Evolutionary conservation across 2,113 vertebrate species (phyloP).

Genomic region (Macaca fascicularis): DNA sequence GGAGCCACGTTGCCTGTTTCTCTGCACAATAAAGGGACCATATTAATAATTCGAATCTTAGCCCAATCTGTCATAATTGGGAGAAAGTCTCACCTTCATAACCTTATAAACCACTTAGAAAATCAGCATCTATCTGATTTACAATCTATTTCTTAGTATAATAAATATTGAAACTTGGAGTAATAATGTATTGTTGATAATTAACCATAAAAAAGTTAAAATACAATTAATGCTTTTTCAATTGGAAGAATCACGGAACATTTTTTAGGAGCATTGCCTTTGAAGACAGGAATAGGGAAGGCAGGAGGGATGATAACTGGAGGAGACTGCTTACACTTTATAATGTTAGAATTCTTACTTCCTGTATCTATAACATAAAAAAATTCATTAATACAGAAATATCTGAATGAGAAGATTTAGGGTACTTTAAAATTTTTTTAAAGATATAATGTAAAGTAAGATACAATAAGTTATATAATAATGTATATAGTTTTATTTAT

Average conservation of each 20-base stretch:
- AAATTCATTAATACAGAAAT: neutral
- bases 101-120: conserved; percentile 20
- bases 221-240: neutral
- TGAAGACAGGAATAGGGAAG: neutral
- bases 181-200: neutral
- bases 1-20: conserved; percentile 21
- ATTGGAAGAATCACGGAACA: neutral
- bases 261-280: neutral
- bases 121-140: conserved; percentile 26
- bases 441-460: neutral
- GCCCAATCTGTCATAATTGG: neutral
- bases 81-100: neutral
- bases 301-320: neutral
- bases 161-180: neutral
- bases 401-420: neutral
- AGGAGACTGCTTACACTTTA: neutral
- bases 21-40: neutral
- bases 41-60: conserved; percentile 35
- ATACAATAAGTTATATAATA: neutral
- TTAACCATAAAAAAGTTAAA: conserved; percentile 32
- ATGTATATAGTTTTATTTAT: neutral
- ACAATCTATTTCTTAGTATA: conserved; percentile 2
- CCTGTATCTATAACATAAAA: neutral
- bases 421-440: neutral
- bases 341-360: neutral